Evolutionary conservation across 2,797 vertebrate genomes (phyloP).

Genomic region (Chaunax sp.): DNA sequence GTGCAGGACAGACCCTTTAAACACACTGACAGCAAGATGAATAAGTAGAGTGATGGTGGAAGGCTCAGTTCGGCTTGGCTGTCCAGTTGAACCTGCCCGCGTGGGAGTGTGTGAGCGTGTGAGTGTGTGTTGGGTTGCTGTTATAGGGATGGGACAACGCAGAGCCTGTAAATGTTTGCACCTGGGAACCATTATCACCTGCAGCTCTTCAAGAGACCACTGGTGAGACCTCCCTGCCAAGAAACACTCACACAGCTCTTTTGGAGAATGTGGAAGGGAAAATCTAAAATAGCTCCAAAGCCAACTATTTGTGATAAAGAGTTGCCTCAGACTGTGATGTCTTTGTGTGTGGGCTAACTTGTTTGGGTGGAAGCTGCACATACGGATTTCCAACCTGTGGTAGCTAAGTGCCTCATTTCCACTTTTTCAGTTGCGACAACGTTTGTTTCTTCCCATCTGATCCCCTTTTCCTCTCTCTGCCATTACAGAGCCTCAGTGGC

Average conservation of each 20-base stretch:
- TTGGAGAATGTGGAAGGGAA: slow-evolving; percentile 27
- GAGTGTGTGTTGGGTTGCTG: slow-evolving; percentile 4
- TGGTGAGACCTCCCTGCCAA: slow-evolving; percentile 32
- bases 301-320: slow-evolving; percentile 14
- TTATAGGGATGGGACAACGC: slow-evolving; percentile 37
- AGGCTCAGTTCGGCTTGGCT: slow-evolving; percentile 39
- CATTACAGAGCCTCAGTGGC: slow-evolving; percentile 25
- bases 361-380: slow-evolving; percentile 25
- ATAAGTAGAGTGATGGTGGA: slow-evolving; percentile 50
- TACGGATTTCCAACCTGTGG: slow-evolving; percentile 38
- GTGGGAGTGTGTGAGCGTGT: background rate
- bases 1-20: slow-evolving; percentile 54
- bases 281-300: slow-evolving; percentile 36
- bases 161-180: slow-evolving; percentile 58
- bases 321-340: slow-evolving; percentile 26
- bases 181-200: slow-evolving; percentile 62
- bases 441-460: slow-evolving; percentile 58
- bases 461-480: slow-evolving; percentile 37
- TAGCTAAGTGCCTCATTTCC: slow-evolving; percentile 18
- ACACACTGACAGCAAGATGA: slow-evolving; percentile 60
- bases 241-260: slow-evolving; percentile 29
- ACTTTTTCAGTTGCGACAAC: slow-evolving; percentile 29
- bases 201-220: slow-evolving; percentile 33
- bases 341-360: slow-evolving; percentile 29
- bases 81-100: slow-evolving; percentile 44